These are phyloP conservation scores for Barypeithes pellucidus DNA, from an alignment of 2,888 invertebrate genomes.

Conservation along the genomic window DNA sequence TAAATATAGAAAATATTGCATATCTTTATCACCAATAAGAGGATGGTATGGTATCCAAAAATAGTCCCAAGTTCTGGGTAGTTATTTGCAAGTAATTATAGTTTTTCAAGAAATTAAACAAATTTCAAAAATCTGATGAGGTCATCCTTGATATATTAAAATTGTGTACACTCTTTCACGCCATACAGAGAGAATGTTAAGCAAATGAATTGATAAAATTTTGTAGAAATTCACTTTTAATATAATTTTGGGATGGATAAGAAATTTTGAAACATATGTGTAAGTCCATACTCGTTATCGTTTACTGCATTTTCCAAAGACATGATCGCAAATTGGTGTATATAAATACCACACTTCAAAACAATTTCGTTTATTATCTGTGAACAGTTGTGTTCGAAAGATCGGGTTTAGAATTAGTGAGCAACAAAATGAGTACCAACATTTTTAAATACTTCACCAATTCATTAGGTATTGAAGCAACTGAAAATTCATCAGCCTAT, in stretches of 20 bases:
- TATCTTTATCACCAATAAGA: no score
- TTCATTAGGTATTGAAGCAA: constrained; percentile 19
- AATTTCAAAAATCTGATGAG: no score
- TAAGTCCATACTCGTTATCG: background rate
- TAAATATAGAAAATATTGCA: no score
- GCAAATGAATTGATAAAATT: no score
- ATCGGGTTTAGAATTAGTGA: constrained; percentile 12
- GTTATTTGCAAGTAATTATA: no score
- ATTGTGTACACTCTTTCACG: constrained; percentile 9
- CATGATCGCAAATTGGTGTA: constrained; percentile 48
- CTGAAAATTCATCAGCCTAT: constrained; percentile 31
- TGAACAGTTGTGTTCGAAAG: constrained; percentile 28
- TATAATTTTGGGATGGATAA: constrained; percentile 19
- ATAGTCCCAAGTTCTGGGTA: no score
- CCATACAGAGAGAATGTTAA: constrained; percentile 13
- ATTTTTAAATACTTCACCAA: constrained; percentile 32
- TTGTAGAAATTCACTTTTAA: no score
- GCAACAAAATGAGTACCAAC: constrained; percentile 33
- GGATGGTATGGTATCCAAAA: no score
- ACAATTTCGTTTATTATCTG: constrained; percentile 37
- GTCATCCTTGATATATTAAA: no score
- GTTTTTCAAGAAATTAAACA: no score
- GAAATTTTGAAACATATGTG: constrained; percentile 10
- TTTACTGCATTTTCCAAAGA: constrained; percentile 41
- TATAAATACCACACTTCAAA: constrained; percentile 47